A percentile compares a stretch with the other conserved stretches of the same genome.
phyloP scores from a whole-genome alignment of 2,888 invertebrate genomes.

The Agrotis segetum region DNA sequence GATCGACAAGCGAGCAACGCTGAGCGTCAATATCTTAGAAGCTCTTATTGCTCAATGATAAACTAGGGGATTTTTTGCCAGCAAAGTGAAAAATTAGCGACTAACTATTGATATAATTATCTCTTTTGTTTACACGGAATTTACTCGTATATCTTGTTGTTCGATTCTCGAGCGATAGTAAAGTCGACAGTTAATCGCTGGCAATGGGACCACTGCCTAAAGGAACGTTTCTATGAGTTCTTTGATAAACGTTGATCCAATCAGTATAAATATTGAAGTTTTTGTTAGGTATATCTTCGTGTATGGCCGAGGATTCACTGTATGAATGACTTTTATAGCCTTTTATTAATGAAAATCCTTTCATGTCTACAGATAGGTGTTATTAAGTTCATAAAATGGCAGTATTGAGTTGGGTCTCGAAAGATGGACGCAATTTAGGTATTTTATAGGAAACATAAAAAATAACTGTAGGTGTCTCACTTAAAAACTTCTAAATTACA shows the following conservation, averaged over 20 bases:
- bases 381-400: neutral
- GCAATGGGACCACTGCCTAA: neutral
- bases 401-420: neutral
- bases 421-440: neutral
- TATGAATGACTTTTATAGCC: constrained; percentile 1
- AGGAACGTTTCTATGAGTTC: constrained; percentile 6
- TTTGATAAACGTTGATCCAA: constrained; percentile 20
- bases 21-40: too few relatives aligned
- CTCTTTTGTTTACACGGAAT: too few relatives aligned
- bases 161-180: too few relatives aligned
- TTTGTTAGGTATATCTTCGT: constrained; percentile 24
- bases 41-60: too few relatives aligned
- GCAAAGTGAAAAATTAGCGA: too few relatives aligned
- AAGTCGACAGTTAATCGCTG: too few relatives aligned
- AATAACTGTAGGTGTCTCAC: too few relatives aligned
- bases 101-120: too few relatives aligned
- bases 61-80: too few relatives aligned
- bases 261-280: constrained; percentile 36
- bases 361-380: constrained; percentile 16
- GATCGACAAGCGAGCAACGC: too few relatives aligned
- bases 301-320: constrained; percentile 8
- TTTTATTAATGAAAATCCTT: constrained; percentile 20
- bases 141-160: too few relatives aligned
- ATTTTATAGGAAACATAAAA: neutral
- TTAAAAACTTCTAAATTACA: too few relatives aligned